Percentiles rank a stretch among this genome's conserved stretches.
phyloP scores from a whole-genome alignment of 2,888 invertebrate genomes.

The Latrodectus hesperus region DNA sequence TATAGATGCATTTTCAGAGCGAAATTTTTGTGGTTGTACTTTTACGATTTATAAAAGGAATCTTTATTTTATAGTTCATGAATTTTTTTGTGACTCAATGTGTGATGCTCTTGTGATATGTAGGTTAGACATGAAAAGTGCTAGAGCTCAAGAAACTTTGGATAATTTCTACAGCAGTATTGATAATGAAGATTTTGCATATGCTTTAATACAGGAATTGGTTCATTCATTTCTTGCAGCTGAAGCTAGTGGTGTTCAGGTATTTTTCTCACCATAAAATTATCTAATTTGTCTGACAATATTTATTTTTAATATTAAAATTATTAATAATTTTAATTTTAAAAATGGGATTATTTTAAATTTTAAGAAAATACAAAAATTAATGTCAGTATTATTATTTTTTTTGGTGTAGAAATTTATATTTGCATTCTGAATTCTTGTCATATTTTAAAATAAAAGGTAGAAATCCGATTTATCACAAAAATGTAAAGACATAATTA shows the following conservation, averaged over 20 bases:
- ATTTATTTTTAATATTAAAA: neutral
- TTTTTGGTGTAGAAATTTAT: constrained; percentile 19
- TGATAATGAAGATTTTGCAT: constrained; percentile 75
- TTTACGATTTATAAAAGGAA: too few species aligned
- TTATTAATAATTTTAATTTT: neutral
- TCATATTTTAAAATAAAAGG: too few species aligned
- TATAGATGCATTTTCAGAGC: too few species aligned
- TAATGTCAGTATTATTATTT: neutral
- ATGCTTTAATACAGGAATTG: constrained; percentile 75
- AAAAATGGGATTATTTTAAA: too few species aligned
- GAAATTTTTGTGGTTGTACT: too few species aligned
- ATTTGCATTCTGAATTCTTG: neutral
- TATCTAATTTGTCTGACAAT: neutral
- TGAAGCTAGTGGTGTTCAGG: constrained; percentile 73
- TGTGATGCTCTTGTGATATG: neutral
- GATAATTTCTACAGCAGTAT: constrained; percentile 73
- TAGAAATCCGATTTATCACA: too few species aligned
- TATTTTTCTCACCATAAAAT: constrained; percentile 14
- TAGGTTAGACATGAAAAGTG: constrained; percentile 61
- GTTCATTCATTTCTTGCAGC: constrained; percentile 76
- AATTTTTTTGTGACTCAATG: too few species aligned
- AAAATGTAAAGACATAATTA: too few species aligned
- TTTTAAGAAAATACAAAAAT: too few species aligned
- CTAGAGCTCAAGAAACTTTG: constrained; percentile 47
- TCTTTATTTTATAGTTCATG: too few species aligned